These are phyloP conservation scores for Sarcoramphus papa DNA, from an alignment of 2,797 vertebrate genomes.

Conservation along the genomic window DNA sequence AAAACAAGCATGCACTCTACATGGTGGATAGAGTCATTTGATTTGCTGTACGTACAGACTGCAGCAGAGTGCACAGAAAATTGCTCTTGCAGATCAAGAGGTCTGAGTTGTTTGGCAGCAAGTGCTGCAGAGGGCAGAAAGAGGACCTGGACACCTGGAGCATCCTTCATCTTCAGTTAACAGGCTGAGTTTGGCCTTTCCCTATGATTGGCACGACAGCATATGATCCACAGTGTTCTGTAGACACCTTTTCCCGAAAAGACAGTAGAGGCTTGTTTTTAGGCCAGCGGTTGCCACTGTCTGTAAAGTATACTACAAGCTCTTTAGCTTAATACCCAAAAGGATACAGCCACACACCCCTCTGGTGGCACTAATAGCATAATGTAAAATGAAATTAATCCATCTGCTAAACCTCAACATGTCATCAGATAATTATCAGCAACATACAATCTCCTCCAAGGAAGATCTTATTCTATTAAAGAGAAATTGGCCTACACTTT, in stretches of 20 bases:
- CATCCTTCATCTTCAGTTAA: not conserved
- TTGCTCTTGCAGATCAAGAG: slow-evolving; percentile 8
- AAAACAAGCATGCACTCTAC: not conserved
- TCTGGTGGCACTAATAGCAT: slow-evolving; percentile 20
- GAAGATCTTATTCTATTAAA: slow-evolving; percentile 72
- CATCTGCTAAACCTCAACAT: slow-evolving; percentile 66
- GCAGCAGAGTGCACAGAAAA: not conserved
- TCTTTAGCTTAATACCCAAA: not conserved
- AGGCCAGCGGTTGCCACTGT: not conserved
- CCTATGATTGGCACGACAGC: not conserved
- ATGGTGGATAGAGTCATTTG: not conserved
- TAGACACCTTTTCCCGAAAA: not conserved
- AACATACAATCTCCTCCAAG: slow-evolving; percentile 57
- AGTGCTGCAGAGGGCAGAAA: not conserved
- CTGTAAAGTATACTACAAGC: not conserved
- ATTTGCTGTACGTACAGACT: not conserved
- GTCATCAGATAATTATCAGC: slow-evolving; percentile 69
- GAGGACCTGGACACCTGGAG: not conserved
- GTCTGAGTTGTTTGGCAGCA: not conserved
- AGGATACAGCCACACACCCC: not conserved
- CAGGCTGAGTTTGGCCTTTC: not conserved
- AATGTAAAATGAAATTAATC: slow-evolving; percentile 70
- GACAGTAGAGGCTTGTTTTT: not conserved
- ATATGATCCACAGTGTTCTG: not conserved
- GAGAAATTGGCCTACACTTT: slow-evolving; percentile 51